Conservation (phyloP, 53 echinoderm and acorn worm genomes). For the Patiria pectinifera region DNA sequence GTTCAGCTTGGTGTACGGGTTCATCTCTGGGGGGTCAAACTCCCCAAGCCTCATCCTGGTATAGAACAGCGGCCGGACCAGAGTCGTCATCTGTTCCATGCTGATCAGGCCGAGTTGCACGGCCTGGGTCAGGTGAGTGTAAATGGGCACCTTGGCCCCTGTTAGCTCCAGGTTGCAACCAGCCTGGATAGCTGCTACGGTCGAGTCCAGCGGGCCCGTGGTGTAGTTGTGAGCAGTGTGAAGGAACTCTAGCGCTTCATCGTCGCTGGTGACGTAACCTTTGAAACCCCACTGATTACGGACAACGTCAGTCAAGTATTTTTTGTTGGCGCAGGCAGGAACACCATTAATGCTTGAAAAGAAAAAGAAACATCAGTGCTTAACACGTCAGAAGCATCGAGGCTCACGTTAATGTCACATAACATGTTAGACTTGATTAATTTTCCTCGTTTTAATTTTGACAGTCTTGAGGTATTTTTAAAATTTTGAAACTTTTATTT, state of each 20-base stretch:
- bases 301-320: constrained; percentile 64
- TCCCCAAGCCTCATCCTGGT: constrained; percentile 76
- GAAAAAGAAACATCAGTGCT: background rate
- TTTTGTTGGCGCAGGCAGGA: constrained; percentile 73
- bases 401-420: too few species aligned
- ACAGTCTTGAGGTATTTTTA: too few species aligned
- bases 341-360: constrained; percentile 73
- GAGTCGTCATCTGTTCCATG: background rate
- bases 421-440: too few species aligned
- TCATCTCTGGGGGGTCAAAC: constrained; percentile 75
- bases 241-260: constrained; percentile 58
- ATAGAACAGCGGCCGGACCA: constrained; percentile 62
- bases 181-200: constrained; percentile 53
- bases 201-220: constrained; percentile 43
- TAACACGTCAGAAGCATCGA: too few species aligned
- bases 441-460: too few species aligned
- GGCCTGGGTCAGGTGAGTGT: constrained; percentile 59
- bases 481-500: too few species aligned
- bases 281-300: constrained; percentile 72
- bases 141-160: constrained; percentile 12
- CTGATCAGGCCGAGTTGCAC: constrained; percentile 49
- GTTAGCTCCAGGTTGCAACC: constrained; percentile 71
- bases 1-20: constrained; percentile 67
- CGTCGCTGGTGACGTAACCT: constrained; percentile 74
- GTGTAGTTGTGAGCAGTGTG: constrained; percentile 64